These are phyloP conservation scores for Drosophila jambulina DNA, from an alignment of 1,140 invertebrate species.

Conservation along the genomic window DNA sequence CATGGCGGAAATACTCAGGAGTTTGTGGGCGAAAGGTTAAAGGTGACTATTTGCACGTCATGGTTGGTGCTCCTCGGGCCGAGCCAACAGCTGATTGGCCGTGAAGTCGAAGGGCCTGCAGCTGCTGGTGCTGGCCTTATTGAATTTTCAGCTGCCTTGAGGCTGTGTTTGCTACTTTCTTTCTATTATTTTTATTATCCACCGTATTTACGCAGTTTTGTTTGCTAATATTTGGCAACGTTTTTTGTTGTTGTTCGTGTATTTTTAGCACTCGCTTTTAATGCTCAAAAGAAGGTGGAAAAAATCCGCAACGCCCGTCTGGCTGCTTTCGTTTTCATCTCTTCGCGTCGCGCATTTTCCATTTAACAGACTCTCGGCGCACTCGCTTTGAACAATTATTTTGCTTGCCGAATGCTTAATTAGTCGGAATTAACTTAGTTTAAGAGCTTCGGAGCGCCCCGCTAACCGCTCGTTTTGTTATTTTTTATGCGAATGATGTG, in stretches of 20 bases:
- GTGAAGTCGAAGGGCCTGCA: slow-evolving; percentile 62
- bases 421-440: slow-evolving; percentile 8
- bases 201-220: slow-evolving; percentile 60
- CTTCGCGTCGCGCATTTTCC: neutral
- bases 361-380: neutral
- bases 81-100: slow-evolving; percentile 47
- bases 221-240: slow-evolving; percentile 13
- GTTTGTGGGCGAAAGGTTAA: slow-evolving; percentile 4
- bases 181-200: slow-evolving; percentile 39
- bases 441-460: slow-evolving; percentile 4
- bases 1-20: slow-evolving; percentile 40
- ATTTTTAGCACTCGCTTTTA: slow-evolving; percentile 46
- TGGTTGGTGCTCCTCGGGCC: slow-evolving; percentile 11
- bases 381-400: slow-evolving; percentile 12
- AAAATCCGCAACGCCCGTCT: slow-evolving; percentile 3
- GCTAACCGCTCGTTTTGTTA: slow-evolving; percentile 25
- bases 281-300: slow-evolving; percentile 11
- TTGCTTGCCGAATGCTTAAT: slow-evolving; percentile 8
- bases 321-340: slow-evolving; percentile 25
- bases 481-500: slow-evolving; percentile 17
- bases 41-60: slow-evolving; percentile 20
- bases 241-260: slow-evolving; percentile 24
- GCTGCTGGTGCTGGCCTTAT: slow-evolving; percentile 36
- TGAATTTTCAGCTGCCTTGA: slow-evolving; percentile 57
- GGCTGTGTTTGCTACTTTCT: neutral